These are phyloP conservation scores for Melanogrammus aeglefinus DNA, from an alignment of 2,797 vertebrate genomes.

Conservation along the genomic window DNA sequence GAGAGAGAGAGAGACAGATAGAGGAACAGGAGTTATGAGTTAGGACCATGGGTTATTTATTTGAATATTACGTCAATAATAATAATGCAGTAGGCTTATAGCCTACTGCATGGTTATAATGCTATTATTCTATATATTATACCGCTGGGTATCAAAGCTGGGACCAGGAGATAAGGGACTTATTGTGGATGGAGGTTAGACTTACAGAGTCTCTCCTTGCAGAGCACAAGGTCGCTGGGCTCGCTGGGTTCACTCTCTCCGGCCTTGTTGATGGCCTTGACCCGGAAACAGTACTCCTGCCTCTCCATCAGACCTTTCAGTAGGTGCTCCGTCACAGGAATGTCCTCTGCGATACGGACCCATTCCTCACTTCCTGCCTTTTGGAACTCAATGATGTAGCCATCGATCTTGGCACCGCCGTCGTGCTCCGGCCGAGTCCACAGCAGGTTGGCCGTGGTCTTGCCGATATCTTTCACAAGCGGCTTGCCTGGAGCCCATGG, in stretches of 20 bases:
- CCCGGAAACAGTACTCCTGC: slow-evolving; percentile 94
- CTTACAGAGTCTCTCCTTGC: slow-evolving; percentile 96
- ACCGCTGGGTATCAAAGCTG: not conserved
- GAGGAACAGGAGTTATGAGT: not conserved
- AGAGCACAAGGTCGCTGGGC: slow-evolving; percentile 91
- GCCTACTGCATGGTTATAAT: not conserved
- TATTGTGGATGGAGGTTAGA: slow-evolving; percentile 15
- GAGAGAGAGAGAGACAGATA: too few species aligned
- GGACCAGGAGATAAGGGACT: not conserved
- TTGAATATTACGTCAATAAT: not conserved
- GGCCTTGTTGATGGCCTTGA: slow-evolving; percentile 90
- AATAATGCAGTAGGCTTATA: not conserved
- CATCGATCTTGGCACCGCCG: slow-evolving; percentile 95
- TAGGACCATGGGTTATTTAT: not conserved
- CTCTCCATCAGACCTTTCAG: slow-evolving; percentile 90
- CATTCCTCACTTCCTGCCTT: slow-evolving; percentile 96
- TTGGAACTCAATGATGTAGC: slow-evolving; percentile 90
- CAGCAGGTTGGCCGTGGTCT: slow-evolving; percentile 80
- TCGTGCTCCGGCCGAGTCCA: slow-evolving; percentile 97
- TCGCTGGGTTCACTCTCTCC: slow-evolving; percentile 96
- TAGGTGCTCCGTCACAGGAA: slow-evolving; percentile 86
- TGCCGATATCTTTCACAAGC: slow-evolving; percentile 85
- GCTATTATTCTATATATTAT: too few species aligned
- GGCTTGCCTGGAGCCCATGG: slow-evolving; percentile 98
- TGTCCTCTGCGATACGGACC: slow-evolving; percentile 90